Percentiles rank a stretch among this genome's conserved stretches.
Conservation (phyloP, 2,888 invertebrate species). For the Spisula subtruncata region DNA sequence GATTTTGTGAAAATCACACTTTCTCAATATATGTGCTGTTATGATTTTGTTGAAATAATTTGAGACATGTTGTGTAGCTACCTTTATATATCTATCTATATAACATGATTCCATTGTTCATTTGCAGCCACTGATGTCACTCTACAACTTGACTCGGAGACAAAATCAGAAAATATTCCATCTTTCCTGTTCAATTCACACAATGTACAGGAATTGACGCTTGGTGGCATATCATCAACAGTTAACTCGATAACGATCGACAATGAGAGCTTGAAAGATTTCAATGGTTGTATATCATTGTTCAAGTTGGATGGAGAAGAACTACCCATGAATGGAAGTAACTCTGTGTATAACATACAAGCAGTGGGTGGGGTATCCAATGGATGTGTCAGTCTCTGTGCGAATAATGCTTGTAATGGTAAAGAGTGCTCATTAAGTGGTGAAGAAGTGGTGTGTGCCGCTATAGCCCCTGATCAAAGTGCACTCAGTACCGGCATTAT, state of each 20-base stretch:
- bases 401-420: constrained; percentile 73
- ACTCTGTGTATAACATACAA: constrained; percentile 88
- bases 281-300: constrained; percentile 96
- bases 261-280: constrained; percentile 88
- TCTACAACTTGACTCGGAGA: constrained; percentile 91
- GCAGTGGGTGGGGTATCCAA: constrained; percentile 74
- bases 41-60: too few relatives aligned
- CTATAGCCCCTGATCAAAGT: constrained; percentile 92
- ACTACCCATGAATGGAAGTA: constrained; percentile 96
- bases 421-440: constrained; percentile 75
- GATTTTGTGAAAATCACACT: too few relatives aligned
- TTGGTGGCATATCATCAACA: constrained; percentile 89
- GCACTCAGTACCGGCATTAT: constrained; percentile 97
- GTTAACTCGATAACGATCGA: constrained; percentile 57
- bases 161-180: constrained; percentile 82
- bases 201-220: constrained; percentile 93
- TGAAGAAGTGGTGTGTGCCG: constrained; percentile 74
- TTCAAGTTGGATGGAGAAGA: constrained; percentile 96
- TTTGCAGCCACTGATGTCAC: constrained; percentile 63
- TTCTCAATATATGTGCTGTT: too few relatives aligned
- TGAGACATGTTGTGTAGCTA: too few relatives aligned
- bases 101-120: neutral
- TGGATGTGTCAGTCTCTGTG: constrained; percentile 78
- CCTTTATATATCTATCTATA: too few relatives aligned
- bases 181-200: constrained; percentile 97